Percentiles rank a stretch among this genome's conserved stretches.
Conservation (phyloP, 2,113 vertebrate species). For the Eudyptes chrysolophus region DNA sequence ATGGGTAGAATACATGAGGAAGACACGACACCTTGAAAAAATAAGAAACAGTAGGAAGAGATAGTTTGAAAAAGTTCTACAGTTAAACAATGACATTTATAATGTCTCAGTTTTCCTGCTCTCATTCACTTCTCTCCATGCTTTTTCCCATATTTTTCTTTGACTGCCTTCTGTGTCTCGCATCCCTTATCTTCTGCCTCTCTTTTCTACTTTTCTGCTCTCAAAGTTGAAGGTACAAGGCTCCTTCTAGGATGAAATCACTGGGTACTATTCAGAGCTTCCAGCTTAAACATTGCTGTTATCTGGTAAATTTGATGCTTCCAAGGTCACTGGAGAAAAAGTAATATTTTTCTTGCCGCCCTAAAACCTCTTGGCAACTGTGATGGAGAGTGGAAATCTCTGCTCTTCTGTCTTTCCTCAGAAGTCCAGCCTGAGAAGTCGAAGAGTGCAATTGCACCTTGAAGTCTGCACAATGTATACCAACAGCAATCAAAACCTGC, state of each 20-base stretch:
- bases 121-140: not conserved
- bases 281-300: not conserved
- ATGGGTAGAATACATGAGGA: not conserved
- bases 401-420: not conserved
- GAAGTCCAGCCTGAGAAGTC: not conserved
- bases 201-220: not conserved
- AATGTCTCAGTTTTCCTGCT: not conserved
- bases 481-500: not conserved
- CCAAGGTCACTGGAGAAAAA: not conserved
- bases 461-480: not conserved
- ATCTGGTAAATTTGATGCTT: not conserved
- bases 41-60: not conserved
- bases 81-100: not conserved
- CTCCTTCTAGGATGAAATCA: not conserved
- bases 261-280: not conserved
- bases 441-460: not conserved
- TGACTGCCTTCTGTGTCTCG: not conserved
- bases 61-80: not conserved
- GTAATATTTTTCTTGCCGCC: not conserved
- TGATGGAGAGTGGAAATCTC: not conserved
- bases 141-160: not conserved
- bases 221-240: not conserved
- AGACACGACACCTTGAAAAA: not conserved
- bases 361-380: not conserved
- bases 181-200: not conserved